phyloP scores from a whole-genome alignment of 2,797 vertebrate genomes.

The Onychomys torridus region DNA sequence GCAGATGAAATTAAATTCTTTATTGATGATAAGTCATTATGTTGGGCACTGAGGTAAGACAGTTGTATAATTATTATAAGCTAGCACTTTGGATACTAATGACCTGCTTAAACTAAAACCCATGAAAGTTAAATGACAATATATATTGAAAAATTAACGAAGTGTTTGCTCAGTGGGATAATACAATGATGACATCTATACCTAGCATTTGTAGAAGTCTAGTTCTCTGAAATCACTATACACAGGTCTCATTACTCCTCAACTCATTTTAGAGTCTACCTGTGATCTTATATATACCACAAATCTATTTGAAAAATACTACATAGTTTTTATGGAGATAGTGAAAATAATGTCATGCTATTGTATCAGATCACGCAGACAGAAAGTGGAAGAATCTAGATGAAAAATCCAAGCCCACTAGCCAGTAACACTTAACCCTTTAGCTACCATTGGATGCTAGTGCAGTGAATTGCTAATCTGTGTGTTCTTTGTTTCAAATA shows the following conservation, averaged over 20 bases:
- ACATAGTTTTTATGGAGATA: background rate
- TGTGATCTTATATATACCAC: background rate
- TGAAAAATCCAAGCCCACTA: background rate
- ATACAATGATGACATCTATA: background rate
- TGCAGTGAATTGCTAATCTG: background rate
- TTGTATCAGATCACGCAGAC: background rate
- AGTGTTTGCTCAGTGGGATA: background rate
- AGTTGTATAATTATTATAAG: background rate
- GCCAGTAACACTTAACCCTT: background rate
- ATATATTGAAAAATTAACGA: slow-evolving; percentile 17
- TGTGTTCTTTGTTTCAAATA: background rate
- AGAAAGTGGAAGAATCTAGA: background rate
- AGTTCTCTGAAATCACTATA: background rate
- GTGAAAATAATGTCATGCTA: background rate
- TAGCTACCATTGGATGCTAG: background rate
- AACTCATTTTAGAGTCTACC: background rate
- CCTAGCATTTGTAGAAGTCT: background rate
- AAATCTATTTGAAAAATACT: background rate
- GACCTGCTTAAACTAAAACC: background rate
- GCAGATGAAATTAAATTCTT: background rate
- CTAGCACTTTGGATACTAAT: background rate
- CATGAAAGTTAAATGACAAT: background rate
- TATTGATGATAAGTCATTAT: background rate
- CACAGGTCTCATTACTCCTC: background rate
- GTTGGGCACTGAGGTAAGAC: background rate